Evolutionary conservation across 2,797 vertebrate species (phyloP), one percentile per base, ranked within the genome.

Genomic region (Anomalospiza imberbis): DNA sequence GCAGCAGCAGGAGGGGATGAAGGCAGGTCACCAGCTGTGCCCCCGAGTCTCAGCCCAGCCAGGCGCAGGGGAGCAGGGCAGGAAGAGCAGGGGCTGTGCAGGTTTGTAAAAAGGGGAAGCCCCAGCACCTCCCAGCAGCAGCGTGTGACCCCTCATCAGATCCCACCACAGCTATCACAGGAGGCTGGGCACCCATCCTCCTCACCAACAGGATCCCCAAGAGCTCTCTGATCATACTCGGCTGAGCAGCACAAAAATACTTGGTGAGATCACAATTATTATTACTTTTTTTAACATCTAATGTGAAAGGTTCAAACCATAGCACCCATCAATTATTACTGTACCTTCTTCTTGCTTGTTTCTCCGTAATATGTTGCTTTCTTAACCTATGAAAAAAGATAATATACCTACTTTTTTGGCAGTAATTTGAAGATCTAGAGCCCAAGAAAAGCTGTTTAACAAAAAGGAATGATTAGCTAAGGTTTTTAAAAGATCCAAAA

Each of bases 41-140:
- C 71, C 3, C 4, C 1, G 9, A 26, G 12, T 24, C 67, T 10
- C 38, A 38, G 38, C 38, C 38, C n/a, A 4, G 47, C 32, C 55
- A 36, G 21, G 21, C n/a, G 42, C 5, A 3, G 50, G 42, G 31
- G 17, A 9, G 5, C 1, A 0, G 44, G 34, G 34, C 34, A 36
- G 26, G 32, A 31, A 11, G 75, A 32, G 24, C 7, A 6, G 28
- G 31, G 20, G 9, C 4, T 36, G 31, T 4, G 15, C 34, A 34
- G 13, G 24, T 7, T 10, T 31, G 42, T 42, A n/a, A 20, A 28
- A 45, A 38, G 13, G 24, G n/a, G 16, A 45, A 40, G 13, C 28
- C 34, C 38, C 72, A 38, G 5, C 6, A 15, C 10, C 50, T 7
- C 45, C 7, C 32, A 17, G 67, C 68, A 58, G 62, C 53, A 18